Evolutionary conservation across 2,888 invertebrate species (phyloP).

Genomic region (Callyntrura sp.): DNA sequence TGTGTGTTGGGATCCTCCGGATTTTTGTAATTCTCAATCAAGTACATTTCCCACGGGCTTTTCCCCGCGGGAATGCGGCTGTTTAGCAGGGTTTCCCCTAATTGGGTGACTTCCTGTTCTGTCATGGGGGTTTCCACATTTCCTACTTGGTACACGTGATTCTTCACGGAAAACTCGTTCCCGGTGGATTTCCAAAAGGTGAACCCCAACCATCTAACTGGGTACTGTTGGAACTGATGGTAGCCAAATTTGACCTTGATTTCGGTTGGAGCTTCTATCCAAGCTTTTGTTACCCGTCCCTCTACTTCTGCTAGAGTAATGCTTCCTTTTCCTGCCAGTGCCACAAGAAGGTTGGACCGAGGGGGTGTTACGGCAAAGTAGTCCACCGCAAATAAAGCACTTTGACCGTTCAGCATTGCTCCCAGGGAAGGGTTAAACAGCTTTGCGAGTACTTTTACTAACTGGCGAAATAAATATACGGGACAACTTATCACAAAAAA

Average conservation of each 20-base stretch:
- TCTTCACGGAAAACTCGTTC: background rate
- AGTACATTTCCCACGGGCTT: slow-evolving; percentile 50
- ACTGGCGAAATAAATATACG: slow-evolving; percentile 1
- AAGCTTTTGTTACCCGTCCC: background rate
- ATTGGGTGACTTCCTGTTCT: background rate
- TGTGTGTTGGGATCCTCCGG: background rate
- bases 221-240: slow-evolving; percentile 41
- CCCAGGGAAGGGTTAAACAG: slow-evolving; percentile 6
- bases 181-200: slow-evolving; percentile 41
- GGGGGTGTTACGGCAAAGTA: background rate
- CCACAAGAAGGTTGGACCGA: background rate
- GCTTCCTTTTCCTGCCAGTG: background rate
- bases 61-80: background rate
- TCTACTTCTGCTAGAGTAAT: background rate
- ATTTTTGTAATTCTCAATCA: slow-evolving; percentile 34
- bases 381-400: background rate
- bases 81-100: slow-evolving; percentile 13
- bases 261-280: slow-evolving; percentile 18
- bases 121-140: background rate
- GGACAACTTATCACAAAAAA: slow-evolving; percentile 15
- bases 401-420: background rate
- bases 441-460: slow-evolving; percentile 13
- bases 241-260: background rate
- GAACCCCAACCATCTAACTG: slow-evolving; percentile 55
- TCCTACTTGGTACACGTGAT: slow-evolving; percentile 24